These are phyloP conservation scores for Drosophila meridionalis DNA, from an alignment of 2,888 invertebrate species.

Conservation along the genomic window DNA sequence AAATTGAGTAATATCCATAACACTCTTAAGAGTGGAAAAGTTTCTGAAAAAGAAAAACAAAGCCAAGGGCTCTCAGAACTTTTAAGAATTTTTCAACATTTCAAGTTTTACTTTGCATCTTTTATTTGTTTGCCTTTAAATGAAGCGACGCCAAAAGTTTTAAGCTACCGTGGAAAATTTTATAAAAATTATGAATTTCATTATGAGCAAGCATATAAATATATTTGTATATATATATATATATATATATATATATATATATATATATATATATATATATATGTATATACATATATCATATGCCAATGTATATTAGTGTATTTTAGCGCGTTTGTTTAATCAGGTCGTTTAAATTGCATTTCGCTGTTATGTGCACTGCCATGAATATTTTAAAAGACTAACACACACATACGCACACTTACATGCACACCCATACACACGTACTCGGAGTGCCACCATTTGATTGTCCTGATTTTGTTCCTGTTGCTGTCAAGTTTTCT, in stretches of 20 bases:
- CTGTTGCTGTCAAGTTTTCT: conserved; percentile 26
- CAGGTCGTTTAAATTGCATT: conserved; percentile 61
- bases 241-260: not conserved
- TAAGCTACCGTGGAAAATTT: not conserved
- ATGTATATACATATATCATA: not conserved
- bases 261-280: not conserved
- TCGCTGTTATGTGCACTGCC: conserved; percentile 49
- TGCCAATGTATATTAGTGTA: conserved; percentile 5
- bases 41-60: not conserved
- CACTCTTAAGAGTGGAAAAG: not conserved
- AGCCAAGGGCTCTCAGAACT: not conserved
- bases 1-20: not conserved
- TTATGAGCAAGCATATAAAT: not conserved
- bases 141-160: not conserved
- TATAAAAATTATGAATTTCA: conserved; percentile 13
- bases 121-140: conserved; percentile 1
- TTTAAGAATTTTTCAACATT: conserved; percentile 4
- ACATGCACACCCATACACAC: conserved; percentile 10
- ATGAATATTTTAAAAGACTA: conserved; percentile 63
- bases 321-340: conserved; percentile 40
- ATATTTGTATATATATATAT: not conserved
- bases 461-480: conserved; percentile 67
- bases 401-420: conserved; percentile 7
- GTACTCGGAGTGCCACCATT: conserved; percentile 34
- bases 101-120: conserved; percentile 6